Evolutionary conservation across 2,113 vertebrate species (phyloP), one percentile per base, ranked within the genome.

Genomic region (Thymallus thymallus): DNA sequence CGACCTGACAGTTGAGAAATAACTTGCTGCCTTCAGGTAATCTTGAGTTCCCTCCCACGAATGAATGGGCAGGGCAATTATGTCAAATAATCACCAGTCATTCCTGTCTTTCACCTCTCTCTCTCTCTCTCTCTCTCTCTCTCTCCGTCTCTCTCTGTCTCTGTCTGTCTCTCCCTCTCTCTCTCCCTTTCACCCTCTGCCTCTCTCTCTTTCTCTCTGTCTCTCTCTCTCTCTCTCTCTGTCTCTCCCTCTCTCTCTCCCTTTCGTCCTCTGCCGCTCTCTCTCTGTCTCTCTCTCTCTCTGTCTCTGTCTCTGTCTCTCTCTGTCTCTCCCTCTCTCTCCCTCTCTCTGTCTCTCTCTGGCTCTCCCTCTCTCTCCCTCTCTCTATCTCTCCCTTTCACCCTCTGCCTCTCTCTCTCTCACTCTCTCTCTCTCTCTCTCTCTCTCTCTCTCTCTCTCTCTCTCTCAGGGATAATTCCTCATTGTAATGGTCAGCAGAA

Each of bases 401-500:
- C 30, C 1, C 30, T 5, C 30, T 30, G 4, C 5, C 30, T 0
- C 30, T 5, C 30, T 32, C 30, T 20, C 55, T 0, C 20, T 6
- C 30, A 6, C 55, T 0, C 55, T 9, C 55, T 22, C 55, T 58
- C 55, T 58, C 5, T n/a, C 20, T 22, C 20, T 2, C 20, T 22
- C 13, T 13, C 20, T 3, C 5, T 58, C 20, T 48, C 10, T 48
- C 0, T 16, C 32, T 10, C 35, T 16, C 14, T 58, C 56, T 74
- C 46, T 51, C 48, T 80, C 65, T 41, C 5, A 35, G 66, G 58
- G 75, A 84, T 80, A 84, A 79, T 84, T 80, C 78, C 72, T 76
- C 80, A 82, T 86, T 84, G 85, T 86, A 23, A 22, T 65, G 48
- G 23, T 73, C 64, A 73, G 64, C 65, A 73, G 64, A 30, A 71